A percentile compares a stretch with the other conserved stretches of the same genome.
These are phyloP conservation scores for Luscinia luscinia DNA, from an alignment of 2,797 vertebrate species.

Conservation along the genomic window DNA sequence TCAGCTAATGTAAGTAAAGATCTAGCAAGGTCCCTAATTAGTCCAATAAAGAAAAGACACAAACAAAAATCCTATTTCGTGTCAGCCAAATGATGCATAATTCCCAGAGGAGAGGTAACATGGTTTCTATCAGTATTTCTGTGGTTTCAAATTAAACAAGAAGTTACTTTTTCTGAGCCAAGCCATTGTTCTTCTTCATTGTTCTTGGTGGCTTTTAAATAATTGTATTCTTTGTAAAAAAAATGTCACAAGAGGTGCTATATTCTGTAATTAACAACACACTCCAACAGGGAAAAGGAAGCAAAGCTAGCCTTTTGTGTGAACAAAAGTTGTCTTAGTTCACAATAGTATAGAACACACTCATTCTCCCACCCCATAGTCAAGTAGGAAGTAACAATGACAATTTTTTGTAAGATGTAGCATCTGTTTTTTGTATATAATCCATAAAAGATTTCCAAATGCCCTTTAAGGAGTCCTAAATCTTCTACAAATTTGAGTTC, in stretches of 20 bases:
- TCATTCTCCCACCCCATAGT: neutral
- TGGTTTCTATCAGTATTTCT: conserved; percentile 13
- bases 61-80: neutral
- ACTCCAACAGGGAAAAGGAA: neutral
- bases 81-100: neutral
- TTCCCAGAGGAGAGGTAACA: neutral
- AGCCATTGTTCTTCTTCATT: neutral
- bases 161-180: neutral
- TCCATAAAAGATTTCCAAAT: conserved; percentile 24
- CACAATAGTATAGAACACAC: neutral
- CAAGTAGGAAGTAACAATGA: conserved; percentile 37
- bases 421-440: conserved; percentile 48
- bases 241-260: conserved; percentile 6
- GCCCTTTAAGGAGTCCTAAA: conserved; percentile 30
- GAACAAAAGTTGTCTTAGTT: neutral
- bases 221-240: conserved; percentile 3
- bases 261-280: conserved; percentile 20
- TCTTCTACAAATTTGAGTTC: conserved; percentile 21
- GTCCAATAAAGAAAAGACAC: neutral
- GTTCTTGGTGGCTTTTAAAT: neutral
- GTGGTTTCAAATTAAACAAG: neutral
- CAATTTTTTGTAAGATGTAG: neutral
- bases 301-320: neutral
- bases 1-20: neutral
- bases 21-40: neutral